Evolutionary conservation across 2,888 invertebrate genomes (phyloP), one percentile per base, ranked within the genome.

Genomic region (Xanthia togata): DNA sequence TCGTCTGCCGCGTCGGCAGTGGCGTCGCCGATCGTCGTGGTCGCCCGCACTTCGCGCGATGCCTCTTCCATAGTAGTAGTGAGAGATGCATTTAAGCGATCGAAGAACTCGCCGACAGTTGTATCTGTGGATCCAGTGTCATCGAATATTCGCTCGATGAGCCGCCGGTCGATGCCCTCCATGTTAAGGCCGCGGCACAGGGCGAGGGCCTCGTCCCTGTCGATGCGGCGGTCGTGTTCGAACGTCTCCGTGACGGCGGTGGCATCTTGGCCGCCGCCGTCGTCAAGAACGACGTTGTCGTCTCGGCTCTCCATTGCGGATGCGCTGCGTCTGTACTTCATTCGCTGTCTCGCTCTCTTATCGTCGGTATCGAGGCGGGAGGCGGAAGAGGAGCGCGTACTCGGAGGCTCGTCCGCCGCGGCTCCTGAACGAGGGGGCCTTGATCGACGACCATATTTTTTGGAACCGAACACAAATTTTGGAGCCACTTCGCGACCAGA

Each of bases 371-470:
- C 93, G 14, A 93, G 87, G n/a, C 95, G 93, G 3, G 95, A 93
- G 47, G 93, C 93, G 20, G 95, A 94, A 2, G 94, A 91, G 53
- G 94, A 93, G 35, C 95, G 93, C 17, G 92, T 92, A 9, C 90
- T 88, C 17, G 88, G 83, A 1, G 89, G 83, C 47, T 88, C 91
- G 11, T 89, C 91, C 4, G 82, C 73, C 20, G 87, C 76, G 53
- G 88, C 81, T 14, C 88, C 71, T 35, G 85, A 75, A 70, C 93
- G 93, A 82, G 97, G 97, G 0, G 98, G 98, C 60, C 98, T 96
- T 4, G 98, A 98, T 67, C 98, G 96, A 0, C 98, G 96, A 0
- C 98, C 98, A 93, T 98, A 98, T 91, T 98, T 98, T 91, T 98
- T 98, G 41, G 97, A 97, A 2, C 98, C 98, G 88, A 97, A 97